A percentile compares a stretch with the other conserved stretches of the same genome.
Evolutionary conservation across 1,140 invertebrate species (phyloP).

Genomic region (Galleria mellonella): DNA sequence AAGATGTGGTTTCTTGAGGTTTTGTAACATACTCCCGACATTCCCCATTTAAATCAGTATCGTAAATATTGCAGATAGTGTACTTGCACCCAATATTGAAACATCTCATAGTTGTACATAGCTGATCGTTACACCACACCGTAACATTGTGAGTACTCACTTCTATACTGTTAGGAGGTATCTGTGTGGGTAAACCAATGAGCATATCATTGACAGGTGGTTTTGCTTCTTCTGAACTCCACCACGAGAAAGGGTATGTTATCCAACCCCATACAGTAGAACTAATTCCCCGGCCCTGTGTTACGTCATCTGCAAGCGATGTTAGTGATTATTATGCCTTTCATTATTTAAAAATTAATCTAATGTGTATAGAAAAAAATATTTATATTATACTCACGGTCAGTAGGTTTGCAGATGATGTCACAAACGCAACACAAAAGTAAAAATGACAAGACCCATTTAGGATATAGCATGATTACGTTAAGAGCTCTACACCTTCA

Average conservation of each 20-base stretch:
- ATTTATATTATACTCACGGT: slow-evolving; percentile 31
- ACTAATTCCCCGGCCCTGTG: slow-evolving; percentile 50
- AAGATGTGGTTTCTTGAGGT: slow-evolving; percentile 23
- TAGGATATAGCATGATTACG: slow-evolving; percentile 36
- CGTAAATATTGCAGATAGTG: slow-evolving; percentile 66
- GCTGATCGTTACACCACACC: slow-evolving; percentile 66
- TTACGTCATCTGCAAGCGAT: slow-evolving; percentile 45
- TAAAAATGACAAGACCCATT: slow-evolving; percentile 27
- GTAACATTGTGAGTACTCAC: slow-evolving; percentile 49
- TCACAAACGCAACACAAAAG: slow-evolving; percentile 31
- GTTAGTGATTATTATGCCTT: slow-evolving; percentile 11
- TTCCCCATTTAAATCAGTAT: slow-evolving; percentile 63
- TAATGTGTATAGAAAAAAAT: neutral
- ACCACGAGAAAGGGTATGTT: slow-evolving; percentile 64
- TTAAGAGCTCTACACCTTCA: slow-evolving; percentile 16
- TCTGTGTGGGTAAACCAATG: slow-evolving; percentile 15
- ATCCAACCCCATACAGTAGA: slow-evolving; percentile 68
- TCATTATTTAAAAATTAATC: neutral
- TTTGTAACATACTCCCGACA: slow-evolving; percentile 59
- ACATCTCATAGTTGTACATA: slow-evolving; percentile 61
- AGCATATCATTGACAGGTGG: slow-evolving; percentile 24
- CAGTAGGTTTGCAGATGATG: slow-evolving; percentile 35
- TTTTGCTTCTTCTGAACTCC: slow-evolving; percentile 31
- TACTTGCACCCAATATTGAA: slow-evolving; percentile 48
- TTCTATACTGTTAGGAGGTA: slow-evolving; percentile 32